phyloP scores from a whole-genome alignment of 2,113 vertebrate species.

The Hyaena hyaena region DNA sequence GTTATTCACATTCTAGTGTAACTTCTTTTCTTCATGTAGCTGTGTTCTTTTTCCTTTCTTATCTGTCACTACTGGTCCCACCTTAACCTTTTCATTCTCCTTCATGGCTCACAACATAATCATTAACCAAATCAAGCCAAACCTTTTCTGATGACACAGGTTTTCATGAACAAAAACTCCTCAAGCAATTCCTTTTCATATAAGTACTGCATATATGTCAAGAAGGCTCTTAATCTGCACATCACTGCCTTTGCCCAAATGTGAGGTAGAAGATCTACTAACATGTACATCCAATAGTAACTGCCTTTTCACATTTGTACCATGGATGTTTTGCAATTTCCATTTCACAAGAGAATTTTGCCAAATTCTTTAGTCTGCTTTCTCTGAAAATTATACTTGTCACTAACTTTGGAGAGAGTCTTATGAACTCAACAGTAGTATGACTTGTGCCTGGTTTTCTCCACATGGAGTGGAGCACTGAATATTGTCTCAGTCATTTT shows the following conservation, averaged over 20 bases:
- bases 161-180: constrained; percentile 13
- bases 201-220: background rate
- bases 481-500: background rate
- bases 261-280: background rate
- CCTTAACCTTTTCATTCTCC: background rate
- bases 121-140: constrained; percentile 2
- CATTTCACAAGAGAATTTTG: background rate
- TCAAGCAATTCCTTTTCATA: background rate
- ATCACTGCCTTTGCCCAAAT: background rate
- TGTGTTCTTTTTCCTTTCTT: background rate
- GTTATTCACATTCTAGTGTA: background rate
- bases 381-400: background rate
- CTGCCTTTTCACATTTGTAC: background rate
- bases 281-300: background rate
- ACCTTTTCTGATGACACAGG: background rate
- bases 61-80: background rate
- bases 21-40: background rate
- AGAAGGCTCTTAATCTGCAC: constrained; percentile 1
- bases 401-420: background rate
- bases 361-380: background rate
- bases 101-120: constrained; percentile 10
- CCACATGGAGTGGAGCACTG: background rate
- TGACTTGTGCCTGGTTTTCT: background rate
- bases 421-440: background rate
- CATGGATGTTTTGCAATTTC: background rate